Base-by-base conservation (phyloP, 2,113 vertebrate species). In the Hippocampus guttulatus region DNA sequence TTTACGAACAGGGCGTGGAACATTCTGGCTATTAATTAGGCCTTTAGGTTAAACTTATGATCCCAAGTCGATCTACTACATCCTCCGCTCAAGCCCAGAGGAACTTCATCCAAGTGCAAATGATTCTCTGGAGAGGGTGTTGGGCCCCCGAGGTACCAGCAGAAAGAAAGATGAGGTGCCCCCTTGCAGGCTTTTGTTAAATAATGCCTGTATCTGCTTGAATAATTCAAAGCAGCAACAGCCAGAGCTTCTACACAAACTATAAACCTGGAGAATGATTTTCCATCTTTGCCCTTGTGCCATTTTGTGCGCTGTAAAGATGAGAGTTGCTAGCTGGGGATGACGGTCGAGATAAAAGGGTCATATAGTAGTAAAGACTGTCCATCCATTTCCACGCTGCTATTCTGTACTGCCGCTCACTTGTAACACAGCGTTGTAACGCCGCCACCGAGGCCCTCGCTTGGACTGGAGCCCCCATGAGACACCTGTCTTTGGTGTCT, bases 81-180 rank as follows among this genome's bases (percentile, higher is more conserved):
- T 78, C 81, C 58, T 69, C 69, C 68, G 68, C 66, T 30, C 10
- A 62, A 78, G 63, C 77, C 75, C 81, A 78, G 57, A 83, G 85
- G 82, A 85, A 71, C 75, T 72, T 5, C 2, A 27, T 70, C 64
- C 9, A 55, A 79, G 67, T 80, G 69, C 67, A 80, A 71, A 77
- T 74, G 80, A 78, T 79, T 57, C 81, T 86, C 84, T 79, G 71
- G 87, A 87, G 79, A 43, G 58, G 58, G 15, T 61, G 27, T 66
- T 49, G n/a, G 72, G 71, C 88, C 88, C 83, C 82, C 16, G 68
- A 83, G 83, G 88, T 85, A 71, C 68, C 75, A 63, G 75, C 79
- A 87, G 79, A 87, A 88, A 85, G 75, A 84, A 85, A 88, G 85
- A 89, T 88, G 84, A 90, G 84, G 76, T 81, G 61, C 81, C 82